These are phyloP conservation scores for Diaprepes abbreviatus DNA, from an alignment of 2,888 invertebrate species.

Conservation along the genomic window DNA sequence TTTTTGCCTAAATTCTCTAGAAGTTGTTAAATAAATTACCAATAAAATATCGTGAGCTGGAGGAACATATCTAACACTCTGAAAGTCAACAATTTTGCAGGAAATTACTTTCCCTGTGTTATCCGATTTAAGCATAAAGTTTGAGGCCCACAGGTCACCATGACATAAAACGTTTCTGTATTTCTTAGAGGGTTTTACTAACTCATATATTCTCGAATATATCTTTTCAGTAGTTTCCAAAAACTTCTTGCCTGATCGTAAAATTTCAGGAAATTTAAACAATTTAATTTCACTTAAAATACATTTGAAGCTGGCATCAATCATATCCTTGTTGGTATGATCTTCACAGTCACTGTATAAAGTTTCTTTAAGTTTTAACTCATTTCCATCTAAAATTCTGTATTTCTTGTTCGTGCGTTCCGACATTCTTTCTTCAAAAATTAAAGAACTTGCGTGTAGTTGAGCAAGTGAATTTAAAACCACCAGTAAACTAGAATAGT, in stretches of 20 bases:
- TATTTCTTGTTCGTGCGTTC: slow-evolving; percentile 41
- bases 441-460: slow-evolving; percentile 64
- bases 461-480: slow-evolving; percentile 61
- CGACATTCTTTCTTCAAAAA: slow-evolving; percentile 57
- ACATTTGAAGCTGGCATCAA: slow-evolving; percentile 58
- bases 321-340: slow-evolving; percentile 54
- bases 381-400: slow-evolving; percentile 52
- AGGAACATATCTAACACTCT: slow-evolving; percentile 71
- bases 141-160: slow-evolving; percentile 76
- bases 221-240: slow-evolving; percentile 49
- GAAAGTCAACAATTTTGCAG: slow-evolving; percentile 65
- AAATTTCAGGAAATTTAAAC: slow-evolving; percentile 56
- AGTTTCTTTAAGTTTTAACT: slow-evolving; percentile 53
- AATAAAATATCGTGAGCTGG: slow-evolving; percentile 76
- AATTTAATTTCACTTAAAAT: slow-evolving; percentile 57
- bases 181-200: slow-evolving; percentile 57
- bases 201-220: slow-evolving; percentile 55
- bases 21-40: slow-evolving; percentile 59
- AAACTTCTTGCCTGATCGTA: slow-evolving; percentile 57
- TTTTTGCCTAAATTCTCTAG: slow-evolving; percentile 55
- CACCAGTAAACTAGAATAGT: slow-evolving; percentile 57
- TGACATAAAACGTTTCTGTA: slow-evolving; percentile 73
- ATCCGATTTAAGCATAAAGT: slow-evolving; percentile 65
- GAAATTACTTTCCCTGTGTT: slow-evolving; percentile 54
- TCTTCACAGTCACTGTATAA: slow-evolving; percentile 44